A percentile compares a stretch with the other conserved stretches of the same genome.
Evolutionary conservation across 2,113 vertebrate genomes (phyloP).

Genomic region (Irena cyanogastra): DNA sequence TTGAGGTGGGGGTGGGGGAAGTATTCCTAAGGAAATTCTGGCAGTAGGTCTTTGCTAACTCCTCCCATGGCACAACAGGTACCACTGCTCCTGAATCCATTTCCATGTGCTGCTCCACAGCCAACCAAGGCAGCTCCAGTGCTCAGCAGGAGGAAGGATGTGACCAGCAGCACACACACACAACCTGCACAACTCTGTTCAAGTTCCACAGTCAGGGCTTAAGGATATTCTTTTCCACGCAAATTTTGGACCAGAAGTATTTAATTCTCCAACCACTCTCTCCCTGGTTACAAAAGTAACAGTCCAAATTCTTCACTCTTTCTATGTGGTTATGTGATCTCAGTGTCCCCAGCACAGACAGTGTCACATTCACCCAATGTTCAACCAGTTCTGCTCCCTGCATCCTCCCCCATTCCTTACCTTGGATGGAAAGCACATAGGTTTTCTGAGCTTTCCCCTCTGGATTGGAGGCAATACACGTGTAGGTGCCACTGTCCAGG

Average conservation of each 20-base stretch:
- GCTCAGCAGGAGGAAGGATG: background rate
- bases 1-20: background rate
- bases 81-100: background rate
- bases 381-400: background rate
- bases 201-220: background rate
- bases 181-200: rapidly evolving
- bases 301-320: background rate
- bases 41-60: background rate
- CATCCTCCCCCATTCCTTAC: constrained; percentile 52
- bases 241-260: background rate
- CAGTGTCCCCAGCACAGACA: background rate
- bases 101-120: rapidly evolving
- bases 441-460: constrained; percentile 88
- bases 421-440: constrained; percentile 86
- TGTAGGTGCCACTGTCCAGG: constrained; percentile 85
- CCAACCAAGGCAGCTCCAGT: background rate
- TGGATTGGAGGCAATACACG: constrained; percentile 85
- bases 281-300: background rate
- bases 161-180: background rate
- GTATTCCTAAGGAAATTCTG: background rate
- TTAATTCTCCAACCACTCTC: background rate
- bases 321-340: background rate
- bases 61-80: background rate
- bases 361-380: background rate
- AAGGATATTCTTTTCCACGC: background rate